Base-by-base conservation (phyloP, 2,888 invertebrate species). In the Patella depressa region DNA sequence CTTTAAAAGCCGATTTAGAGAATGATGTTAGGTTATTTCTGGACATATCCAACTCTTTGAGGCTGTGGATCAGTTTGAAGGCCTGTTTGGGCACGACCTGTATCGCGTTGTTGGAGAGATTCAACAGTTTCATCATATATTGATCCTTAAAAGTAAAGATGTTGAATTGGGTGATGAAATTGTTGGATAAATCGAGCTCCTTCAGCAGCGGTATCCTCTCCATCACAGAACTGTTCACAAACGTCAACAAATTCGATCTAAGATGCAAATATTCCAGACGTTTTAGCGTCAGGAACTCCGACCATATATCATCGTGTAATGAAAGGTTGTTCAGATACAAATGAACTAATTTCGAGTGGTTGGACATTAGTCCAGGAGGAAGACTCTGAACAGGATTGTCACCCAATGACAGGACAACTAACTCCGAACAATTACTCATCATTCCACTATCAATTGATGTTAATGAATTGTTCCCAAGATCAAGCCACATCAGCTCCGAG, bases 271-370 rank as follows among this genome's bases (percentile, higher is more conserved):
- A 54, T 5, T 75, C 65, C 11, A 83, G 72, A 24, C 65, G 24
- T 4, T 72, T 73, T 3, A 82, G 77, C 19, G 59, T 53, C 2
- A 77, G 53, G 7, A 83, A 72, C 74, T 77, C 78, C n/a, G 78
- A 55, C 83, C 83, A 83, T 34, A 81, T 57, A 14, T 54, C 70
- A 59, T 82, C 81, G 71, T 74, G 71, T 54, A 82, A 34, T 11
- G 74, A 69, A 75, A 82, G 76, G 17, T 55, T 57, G n/a, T 73
- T 69, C 12, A 82, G 75, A n/a, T 80, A 76, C 29, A 83, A 69
- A 24, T 79, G 73, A 15, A 54, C 65, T 4, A 83, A 59, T 4
- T 53, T 69, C 0, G 72, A 34, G 73, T 82, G 73, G 19, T 71
- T 45, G 14, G 73, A n/a, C 4, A 83, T 12, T 7, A 79, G 12